A percentile compares a stretch with the other conserved stretches of the same genome.
Conservation (phyloP, 2,888 invertebrate genomes). For the Leptinotarsa peninsularis region DNA sequence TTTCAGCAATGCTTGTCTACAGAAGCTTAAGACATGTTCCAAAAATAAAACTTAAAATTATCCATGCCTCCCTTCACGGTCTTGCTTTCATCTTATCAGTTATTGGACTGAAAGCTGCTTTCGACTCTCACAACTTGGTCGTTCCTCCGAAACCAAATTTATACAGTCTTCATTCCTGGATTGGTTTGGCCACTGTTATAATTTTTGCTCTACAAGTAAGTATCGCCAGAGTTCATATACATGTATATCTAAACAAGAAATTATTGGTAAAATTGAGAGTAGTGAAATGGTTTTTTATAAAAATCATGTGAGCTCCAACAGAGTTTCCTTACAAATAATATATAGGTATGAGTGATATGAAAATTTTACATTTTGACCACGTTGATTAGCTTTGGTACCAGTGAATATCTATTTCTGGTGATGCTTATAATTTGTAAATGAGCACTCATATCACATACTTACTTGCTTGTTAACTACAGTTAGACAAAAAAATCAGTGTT, state of each 20-base stretch:
- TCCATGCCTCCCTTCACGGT: constrained; percentile 79
- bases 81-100: constrained; percentile 76
- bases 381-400: too few relatives aligned
- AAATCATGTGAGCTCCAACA: not conserved
- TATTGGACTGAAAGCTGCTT: constrained; percentile 81
- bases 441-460: too few relatives aligned
- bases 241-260: too few relatives aligned
- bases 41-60: constrained; percentile 80
- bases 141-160: constrained; percentile 76
- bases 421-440: too few relatives aligned
- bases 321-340: not conserved
- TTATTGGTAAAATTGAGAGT: too few relatives aligned
- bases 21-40: constrained; percentile 78
- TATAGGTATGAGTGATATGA: too few relatives aligned
- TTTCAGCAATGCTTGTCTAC: constrained; percentile 84
- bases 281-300: not conserved
- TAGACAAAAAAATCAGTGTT: too few relatives aligned
- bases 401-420: too few relatives aligned
- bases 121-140: constrained; percentile 80
- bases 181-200: constrained; percentile 80
- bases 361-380: too few relatives aligned
- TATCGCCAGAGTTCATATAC: not conserved
- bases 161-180: constrained; percentile 85
- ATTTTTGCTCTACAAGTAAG: constrained; percentile 79
- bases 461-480: too few relatives aligned